Percentiles rank a stretch among this genome's conserved stretches.
Evolutionary conservation across 2,797 vertebrate genomes (phyloP).

Genomic region (Fistularia tabacaria): DNA sequence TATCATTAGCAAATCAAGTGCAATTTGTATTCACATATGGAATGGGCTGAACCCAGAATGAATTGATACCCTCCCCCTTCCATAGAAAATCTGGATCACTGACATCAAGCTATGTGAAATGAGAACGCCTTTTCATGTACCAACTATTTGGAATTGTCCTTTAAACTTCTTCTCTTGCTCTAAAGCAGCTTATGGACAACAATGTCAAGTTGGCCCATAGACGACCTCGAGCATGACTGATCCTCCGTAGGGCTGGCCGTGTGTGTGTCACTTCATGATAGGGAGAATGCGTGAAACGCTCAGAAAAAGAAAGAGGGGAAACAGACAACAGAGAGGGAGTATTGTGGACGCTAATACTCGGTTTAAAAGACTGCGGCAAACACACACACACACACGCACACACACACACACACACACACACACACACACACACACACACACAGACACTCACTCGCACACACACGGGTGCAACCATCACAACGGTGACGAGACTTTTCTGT

Average conservation of each 20-base stretch:
- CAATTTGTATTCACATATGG: constrained; percentile 45
- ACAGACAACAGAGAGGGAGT: constrained; percentile 22
- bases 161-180: constrained; percentile 53
- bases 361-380: constrained; percentile 23
- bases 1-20: constrained; percentile 71
- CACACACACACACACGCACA: constrained; percentile 5
- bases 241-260: constrained; percentile 37
- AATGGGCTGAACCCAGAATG: constrained; percentile 36
- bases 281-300: constrained; percentile 18
- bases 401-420: constrained; percentile 7
- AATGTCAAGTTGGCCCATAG: constrained; percentile 57
- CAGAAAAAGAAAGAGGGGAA: constrained; percentile 26
- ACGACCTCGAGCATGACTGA: constrained; percentile 62
- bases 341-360: constrained; percentile 28
- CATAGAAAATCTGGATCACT: constrained; percentile 29
- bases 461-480: neutral
- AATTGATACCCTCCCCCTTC: constrained; percentile 40
- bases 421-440: constrained; percentile 14
- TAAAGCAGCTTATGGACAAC: constrained; percentile 67
- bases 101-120: constrained; percentile 35
- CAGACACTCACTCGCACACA: constrained; percentile 20
- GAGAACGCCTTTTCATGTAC: constrained; percentile 36
- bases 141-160: constrained; percentile 56
- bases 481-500: constrained; percentile 19
- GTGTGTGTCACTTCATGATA: constrained; percentile 8